Percentiles rank a stretch among this genome's conserved stretches.
Conservation (phyloP, 2,113 vertebrate genomes). For the Corvus hawaiiensis region DNA sequence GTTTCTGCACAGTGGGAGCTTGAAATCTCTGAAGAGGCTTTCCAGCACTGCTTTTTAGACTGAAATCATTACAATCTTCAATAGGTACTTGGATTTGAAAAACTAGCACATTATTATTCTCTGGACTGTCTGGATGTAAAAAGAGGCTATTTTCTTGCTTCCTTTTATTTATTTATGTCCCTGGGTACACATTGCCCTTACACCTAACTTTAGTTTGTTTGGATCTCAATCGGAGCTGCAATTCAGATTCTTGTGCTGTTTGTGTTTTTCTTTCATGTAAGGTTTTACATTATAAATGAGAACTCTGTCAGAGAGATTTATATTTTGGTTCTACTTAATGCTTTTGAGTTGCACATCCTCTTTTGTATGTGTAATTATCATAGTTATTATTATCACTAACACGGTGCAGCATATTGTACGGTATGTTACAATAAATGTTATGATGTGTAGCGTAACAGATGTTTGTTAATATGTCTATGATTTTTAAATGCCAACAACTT, state of each 20-base stretch:
- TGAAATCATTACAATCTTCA: constrained; percentile 78
- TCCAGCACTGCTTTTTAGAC: constrained; percentile 74
- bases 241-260: constrained; percentile 52
- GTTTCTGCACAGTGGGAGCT: constrained; percentile 76
- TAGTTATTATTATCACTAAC: constrained; percentile 4
- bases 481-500: constrained; percentile 9
- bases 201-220: constrained; percentile 65
- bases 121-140: constrained; percentile 68
- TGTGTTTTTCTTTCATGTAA: constrained; percentile 50
- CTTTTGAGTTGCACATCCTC: constrained; percentile 7
- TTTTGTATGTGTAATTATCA: constrained; percentile 19
- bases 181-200: constrained; percentile 59
- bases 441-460: not conserved
- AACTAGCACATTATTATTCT: constrained; percentile 79
- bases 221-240: constrained; percentile 38
- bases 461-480: not conserved
- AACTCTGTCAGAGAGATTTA: constrained; percentile 37
- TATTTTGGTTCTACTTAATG: constrained; percentile 52
- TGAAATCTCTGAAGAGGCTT: constrained; percentile 76
- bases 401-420: not conserved
- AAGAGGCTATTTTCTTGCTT: constrained; percentile 69
- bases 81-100: constrained; percentile 74
- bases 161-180: constrained; percentile 8
- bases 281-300: constrained; percentile 66
- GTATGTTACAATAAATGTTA: not conserved